Percentiles rank a stretch among this genome's conserved stretches.
phyloP scores from a whole-genome alignment of 2,113 vertebrate species.

The Rattus rattus region DNA sequence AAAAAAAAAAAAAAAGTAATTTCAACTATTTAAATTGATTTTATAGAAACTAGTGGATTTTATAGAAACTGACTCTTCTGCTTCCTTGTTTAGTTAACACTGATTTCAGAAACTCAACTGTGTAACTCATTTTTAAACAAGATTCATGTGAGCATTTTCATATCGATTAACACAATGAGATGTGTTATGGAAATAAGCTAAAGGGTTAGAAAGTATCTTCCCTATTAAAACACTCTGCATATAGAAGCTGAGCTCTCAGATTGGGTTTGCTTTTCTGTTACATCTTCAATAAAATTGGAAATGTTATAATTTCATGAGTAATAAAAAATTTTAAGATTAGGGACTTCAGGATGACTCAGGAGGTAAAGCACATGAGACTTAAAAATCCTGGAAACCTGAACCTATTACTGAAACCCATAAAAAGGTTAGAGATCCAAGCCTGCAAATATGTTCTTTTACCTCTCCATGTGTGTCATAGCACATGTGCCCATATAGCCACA shows the following conservation, averaged over 20 bases:
- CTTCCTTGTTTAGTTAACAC: neutral
- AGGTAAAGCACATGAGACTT: neutral
- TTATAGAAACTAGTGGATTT: neutral
- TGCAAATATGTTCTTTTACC: neutral
- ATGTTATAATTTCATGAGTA: neutral
- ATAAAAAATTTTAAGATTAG: neutral
- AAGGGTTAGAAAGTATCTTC: neutral
- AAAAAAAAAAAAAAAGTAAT: too few species aligned
- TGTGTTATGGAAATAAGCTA: neutral
- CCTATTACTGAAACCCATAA: neutral
- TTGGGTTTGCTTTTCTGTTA: neutral
- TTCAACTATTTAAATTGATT: slow-evolving; percentile 20
- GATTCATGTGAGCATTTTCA: neutral
- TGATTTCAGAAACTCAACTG: neutral
- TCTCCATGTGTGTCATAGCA: neutral
- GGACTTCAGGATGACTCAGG: neutral
- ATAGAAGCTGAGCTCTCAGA: neutral
- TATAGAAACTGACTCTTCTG: neutral
- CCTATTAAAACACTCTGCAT: neutral
- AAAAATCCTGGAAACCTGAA: neutral
- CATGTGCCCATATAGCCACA: neutral
- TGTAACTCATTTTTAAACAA: neutral
- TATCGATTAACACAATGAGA: neutral
- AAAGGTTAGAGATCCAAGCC: neutral
- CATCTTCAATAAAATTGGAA: neutral